Conservation (phyloP, 92 coral and sea anemone species). For the Zoanthus solanderi region DNA sequence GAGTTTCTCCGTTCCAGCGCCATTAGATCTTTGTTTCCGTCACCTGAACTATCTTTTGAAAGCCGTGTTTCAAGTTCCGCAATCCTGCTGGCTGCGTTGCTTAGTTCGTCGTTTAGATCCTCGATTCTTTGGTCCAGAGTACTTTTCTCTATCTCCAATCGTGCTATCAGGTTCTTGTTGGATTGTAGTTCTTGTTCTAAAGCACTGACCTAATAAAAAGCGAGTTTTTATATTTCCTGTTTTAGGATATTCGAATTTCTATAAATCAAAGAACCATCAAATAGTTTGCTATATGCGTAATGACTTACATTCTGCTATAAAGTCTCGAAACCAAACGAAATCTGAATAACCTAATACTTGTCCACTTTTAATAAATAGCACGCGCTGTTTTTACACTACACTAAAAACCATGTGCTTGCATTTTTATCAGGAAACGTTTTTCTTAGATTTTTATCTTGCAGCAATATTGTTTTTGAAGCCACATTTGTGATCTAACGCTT, state of each 20-base stretch:
- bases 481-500: too few species aligned
- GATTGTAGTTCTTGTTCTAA: conserved; percentile 81
- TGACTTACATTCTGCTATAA: too few species aligned
- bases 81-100: conserved; percentile 67
- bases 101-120: conserved; percentile 78
- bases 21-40: conserved; percentile 61
- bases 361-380: too few species aligned
- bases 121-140: conserved; percentile 66
- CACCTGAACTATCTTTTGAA: conserved; percentile 64
- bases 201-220: conserved; percentile 44
- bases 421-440: too few species aligned
- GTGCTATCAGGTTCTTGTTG: conserved; percentile 59
- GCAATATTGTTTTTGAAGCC: too few species aligned
- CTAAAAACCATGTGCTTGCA: too few species aligned
- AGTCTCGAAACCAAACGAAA: too few species aligned
- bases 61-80: conserved; percentile 76
- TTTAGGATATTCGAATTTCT: background rate
- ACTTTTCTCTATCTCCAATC: conserved; percentile 65
- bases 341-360: too few species aligned
- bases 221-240: background rate
- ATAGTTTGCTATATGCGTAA: background rate
- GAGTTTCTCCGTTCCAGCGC: conserved; percentile 57
- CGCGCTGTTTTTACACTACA: too few species aligned
- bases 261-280: background rate
- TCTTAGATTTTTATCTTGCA: too few species aligned